A percentile compares a stretch with the other conserved stretches of the same genome.
phyloP scores from a whole-genome alignment of 2,113 vertebrate species.

The Periophthalmus modestus region DNA sequence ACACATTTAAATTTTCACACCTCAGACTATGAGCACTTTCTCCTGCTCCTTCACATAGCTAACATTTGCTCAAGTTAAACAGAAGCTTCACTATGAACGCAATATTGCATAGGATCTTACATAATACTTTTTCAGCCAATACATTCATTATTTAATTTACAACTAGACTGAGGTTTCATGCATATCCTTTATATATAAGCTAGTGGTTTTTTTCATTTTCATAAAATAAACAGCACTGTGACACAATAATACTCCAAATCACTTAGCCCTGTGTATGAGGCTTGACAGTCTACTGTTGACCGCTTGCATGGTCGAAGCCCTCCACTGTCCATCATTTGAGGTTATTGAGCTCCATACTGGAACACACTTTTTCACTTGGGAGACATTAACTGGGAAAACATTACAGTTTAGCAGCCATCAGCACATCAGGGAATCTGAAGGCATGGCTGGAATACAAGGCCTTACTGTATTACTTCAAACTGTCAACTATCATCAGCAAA shows the following conservation, averaged over 20 bases:
- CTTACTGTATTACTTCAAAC: slow-evolving; percentile 29
- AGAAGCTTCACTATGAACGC: neutral
- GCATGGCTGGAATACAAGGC: slow-evolving; percentile 48
- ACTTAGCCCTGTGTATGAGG: neutral
- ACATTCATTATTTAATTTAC: too few relatives aligned
- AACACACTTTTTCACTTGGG: slow-evolving; percentile 40
- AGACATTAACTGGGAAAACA: slow-evolving; percentile 53
- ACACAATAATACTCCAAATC: neutral
- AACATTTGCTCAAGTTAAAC: neutral
- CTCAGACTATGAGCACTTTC: neutral
- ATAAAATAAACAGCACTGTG: neutral
- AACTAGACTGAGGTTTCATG: too few relatives aligned
- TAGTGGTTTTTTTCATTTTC: too few relatives aligned
- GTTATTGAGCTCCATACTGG: slow-evolving; percentile 29
- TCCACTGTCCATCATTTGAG: slow-evolving; percentile 11
- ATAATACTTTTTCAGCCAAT: too few relatives aligned
- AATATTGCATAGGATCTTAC: neutral
- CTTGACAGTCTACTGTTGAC: neutral
- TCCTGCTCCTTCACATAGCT: neutral
- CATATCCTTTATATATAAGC: too few relatives aligned
- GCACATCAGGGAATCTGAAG: slow-evolving; percentile 52
- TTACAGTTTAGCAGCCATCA: slow-evolving; percentile 52
- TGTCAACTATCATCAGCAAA: slow-evolving; percentile 31
- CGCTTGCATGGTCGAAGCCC: neutral
- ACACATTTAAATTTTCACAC: slow-evolving; percentile 5